Evolutionary conservation across 2,113 vertebrate species (phyloP), one percentile per base, ranked within the genome.

Genomic region (Brienomyrus longianalis): DNA sequence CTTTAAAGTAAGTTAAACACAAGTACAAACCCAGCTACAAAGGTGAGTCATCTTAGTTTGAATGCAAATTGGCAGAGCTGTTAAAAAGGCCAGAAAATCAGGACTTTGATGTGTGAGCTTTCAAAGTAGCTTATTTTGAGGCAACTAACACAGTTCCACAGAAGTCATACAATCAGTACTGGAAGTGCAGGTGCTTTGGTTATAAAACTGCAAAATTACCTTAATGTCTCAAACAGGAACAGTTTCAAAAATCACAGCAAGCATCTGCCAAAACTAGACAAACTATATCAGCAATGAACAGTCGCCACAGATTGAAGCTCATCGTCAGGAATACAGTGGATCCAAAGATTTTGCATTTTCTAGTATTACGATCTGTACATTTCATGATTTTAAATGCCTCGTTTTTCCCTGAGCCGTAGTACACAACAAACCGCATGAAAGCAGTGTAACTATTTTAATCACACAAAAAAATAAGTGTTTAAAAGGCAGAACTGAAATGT

Each of bases 181-280:
- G 17, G 39, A 45, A 84, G 23, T 17, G 19, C 11, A 9, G 19
- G 19, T 84, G 8, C 21, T 50, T 23, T 47, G 83, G 45, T 84
- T 48, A 47, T 91, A 90, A 92, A 93, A 92, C 74, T 91, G 91
- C 92, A 93, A 93, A 94, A 95, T 95, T 95, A 94, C 92, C 92
- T 92, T 92, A 91, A 92, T 93, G 91, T 94, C 94, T 94, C 93
- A 94, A 92, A 94, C 90, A 93, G 90, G 93, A 95, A 95, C 11
- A 74, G 70, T 77, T 39, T 39, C 31, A 39, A 77, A 15, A 39
- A 77, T 77, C 70, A 39, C 5, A 39, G 17, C 27, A 31, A 54
- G 35, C 13, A 77, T 77, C 39, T 77, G 11, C 31, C 31, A 39
- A 77, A 39, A 10, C 62, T 27, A 66, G 62, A 66, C 70, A 39